These are phyloP conservation scores for Caenorhabditis doughertyi DNA, from an alignment of 2,888 invertebrate genomes.

Conservation along the genomic window DNA sequence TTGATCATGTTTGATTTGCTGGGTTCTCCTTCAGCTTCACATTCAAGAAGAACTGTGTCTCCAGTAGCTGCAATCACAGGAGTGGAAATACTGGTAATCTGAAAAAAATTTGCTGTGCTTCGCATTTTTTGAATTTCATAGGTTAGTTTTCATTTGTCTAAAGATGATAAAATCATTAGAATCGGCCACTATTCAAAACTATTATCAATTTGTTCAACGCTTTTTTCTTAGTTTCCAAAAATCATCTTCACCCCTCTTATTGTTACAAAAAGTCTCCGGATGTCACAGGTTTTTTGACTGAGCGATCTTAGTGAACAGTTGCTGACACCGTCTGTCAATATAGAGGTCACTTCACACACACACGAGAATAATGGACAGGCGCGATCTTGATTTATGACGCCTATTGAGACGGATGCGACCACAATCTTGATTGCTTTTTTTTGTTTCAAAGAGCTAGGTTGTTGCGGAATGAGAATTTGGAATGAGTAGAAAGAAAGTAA, in stretches of 20 bases:
- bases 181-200: too few relatives aligned
- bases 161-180: too few relatives aligned
- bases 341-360: conserved; percentile 21
- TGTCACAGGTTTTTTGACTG: neutral
- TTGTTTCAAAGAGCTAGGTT: neutral
- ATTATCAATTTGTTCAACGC: too few relatives aligned
- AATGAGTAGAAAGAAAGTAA: too few relatives aligned
- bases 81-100: conserved; percentile 77
- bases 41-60: conserved; percentile 80
- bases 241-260: too few relatives aligned
- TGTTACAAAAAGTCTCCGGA: neutral
- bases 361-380: conserved; percentile 31
- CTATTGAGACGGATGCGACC: neutral
- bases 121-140: too few relatives aligned
- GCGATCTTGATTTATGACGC: conserved; percentile 25
- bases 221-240: too few relatives aligned
- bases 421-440: neutral
- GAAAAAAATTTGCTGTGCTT: conserved; percentile 12
- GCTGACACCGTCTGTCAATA: conserved; percentile 27
- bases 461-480: neutral
- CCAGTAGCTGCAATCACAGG: conserved; percentile 79
- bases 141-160: too few relatives aligned
- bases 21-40: conserved; percentile 81
- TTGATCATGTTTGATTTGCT: conserved; percentile 76
- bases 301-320: conserved; percentile 16